Conservation (phyloP, 2,113 vertebrate species). For the Tauraco erythrolophus region DNA sequence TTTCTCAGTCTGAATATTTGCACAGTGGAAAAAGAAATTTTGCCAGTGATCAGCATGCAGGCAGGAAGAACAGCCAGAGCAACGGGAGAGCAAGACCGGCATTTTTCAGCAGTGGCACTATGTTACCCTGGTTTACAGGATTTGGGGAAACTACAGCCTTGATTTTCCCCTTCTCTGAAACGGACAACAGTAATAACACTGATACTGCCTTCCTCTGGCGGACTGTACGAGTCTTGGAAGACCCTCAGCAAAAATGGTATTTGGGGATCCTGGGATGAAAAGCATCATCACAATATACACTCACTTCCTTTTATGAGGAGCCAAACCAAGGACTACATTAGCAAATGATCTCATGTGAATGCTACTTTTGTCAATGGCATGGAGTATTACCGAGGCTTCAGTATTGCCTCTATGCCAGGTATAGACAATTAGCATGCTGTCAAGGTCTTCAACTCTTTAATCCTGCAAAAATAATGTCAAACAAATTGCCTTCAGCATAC, state of each 20-base stretch:
- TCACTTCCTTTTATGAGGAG: background rate
- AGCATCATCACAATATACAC: background rate
- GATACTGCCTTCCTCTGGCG: background rate
- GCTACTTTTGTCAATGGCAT: background rate
- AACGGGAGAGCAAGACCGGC: background rate
- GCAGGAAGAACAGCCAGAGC: background rate
- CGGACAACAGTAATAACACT: accelerated
- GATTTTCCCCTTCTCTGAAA: background rate
- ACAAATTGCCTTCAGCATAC: background rate
- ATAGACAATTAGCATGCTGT: background rate
- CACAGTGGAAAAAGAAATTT: background rate
- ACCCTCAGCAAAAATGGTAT: background rate
- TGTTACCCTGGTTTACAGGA: background rate
- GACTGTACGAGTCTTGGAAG: background rate
- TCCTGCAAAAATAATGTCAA: constrained; percentile 32
- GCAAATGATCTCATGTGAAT: background rate
- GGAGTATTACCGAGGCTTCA: background rate
- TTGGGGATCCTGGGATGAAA: background rate
- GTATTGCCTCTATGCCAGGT: background rate
- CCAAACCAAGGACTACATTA: background rate
- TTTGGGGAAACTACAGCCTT: background rate
- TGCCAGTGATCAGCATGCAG: background rate
- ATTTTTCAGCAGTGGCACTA: background rate
- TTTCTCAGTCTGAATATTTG: background rate
- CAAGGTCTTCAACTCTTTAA: background rate